These are phyloP conservation scores for Dione vanillae DNA, from an alignment of 2,888 invertebrate species.

Conservation along the genomic window DNA sequence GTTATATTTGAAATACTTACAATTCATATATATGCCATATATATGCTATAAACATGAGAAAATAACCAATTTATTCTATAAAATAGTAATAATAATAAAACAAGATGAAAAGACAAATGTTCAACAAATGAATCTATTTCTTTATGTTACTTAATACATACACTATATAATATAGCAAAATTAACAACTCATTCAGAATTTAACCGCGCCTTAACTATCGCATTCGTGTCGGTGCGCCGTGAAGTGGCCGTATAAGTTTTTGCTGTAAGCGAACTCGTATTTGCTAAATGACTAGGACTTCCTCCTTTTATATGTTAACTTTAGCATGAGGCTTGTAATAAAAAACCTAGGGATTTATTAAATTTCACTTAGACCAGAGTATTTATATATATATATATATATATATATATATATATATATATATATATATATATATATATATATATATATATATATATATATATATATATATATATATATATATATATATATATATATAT, in stretches of 20 bases:
- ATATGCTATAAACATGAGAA: too few relatives aligned
- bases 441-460: too few relatives aligned
- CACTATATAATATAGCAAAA: neutral
- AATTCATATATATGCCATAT: too few relatives aligned
- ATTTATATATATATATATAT: neutral
- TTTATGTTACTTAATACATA: too few relatives aligned
- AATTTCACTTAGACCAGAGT: neutral
- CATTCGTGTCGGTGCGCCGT: slow-evolving; percentile 11
- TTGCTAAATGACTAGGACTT: neutral
- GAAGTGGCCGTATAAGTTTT: slow-evolving; percentile 9
- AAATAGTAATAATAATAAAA: too few relatives aligned
- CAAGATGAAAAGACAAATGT: too few relatives aligned
- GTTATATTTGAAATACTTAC: too few relatives aligned
- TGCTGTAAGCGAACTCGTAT: slow-evolving; percentile 1
- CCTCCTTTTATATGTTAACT: neutral
- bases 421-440: neutral
- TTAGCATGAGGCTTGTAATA: neutral
- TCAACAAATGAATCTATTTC: too few relatives aligned
- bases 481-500: too few relatives aligned
- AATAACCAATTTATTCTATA: too few relatives aligned
- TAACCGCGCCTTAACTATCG: slow-evolving; percentile 4
- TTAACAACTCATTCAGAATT: neutral
- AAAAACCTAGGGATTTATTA: neutral
- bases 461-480: too few relatives aligned
- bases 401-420: neutral